Conservation (phyloP, 2,113 vertebrate species). For the Neofelis nebulosa region DNA sequence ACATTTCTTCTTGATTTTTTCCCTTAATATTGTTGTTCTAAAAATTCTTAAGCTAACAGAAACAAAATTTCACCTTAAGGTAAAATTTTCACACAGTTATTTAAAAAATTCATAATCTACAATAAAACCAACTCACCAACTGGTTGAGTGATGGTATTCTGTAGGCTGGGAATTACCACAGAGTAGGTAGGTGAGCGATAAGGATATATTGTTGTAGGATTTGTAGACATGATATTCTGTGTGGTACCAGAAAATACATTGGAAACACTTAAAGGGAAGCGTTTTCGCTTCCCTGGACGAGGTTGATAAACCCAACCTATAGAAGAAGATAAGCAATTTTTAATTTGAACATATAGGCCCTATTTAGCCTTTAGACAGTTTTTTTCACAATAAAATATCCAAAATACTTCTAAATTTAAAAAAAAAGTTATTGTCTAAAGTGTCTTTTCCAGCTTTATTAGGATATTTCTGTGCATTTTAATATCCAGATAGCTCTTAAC, state of each 20-base stretch:
- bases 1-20: background rate
- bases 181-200: conserved; percentile 82
- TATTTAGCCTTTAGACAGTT: conserved; percentile 22
- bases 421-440: background rate
- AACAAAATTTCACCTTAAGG: conserved; percentile 19
- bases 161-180: conserved; percentile 80
- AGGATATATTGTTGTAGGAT: conserved; percentile 77
- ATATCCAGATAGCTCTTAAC: background rate
- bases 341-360: conserved; percentile 43
- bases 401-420: conserved; percentile 9
- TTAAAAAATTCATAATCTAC: conserved; percentile 62
- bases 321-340: conserved; percentile 69
- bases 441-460: background rate
- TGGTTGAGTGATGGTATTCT: conserved; percentile 80
- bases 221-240: conserved; percentile 82
- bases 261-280: conserved; percentile 76
- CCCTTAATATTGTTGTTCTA: background rate
- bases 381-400: background rate
- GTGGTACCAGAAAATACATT: conserved; percentile 76
- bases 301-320: conserved; percentile 91
- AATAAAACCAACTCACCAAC: conserved; percentile 84
- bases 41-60: conserved; percentile 42
- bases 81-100: conserved; percentile 41
- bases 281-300: conserved; percentile 86
- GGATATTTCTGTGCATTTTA: conserved; percentile 44